These are phyloP conservation scores for Agriopis marginaria DNA, from an alignment of 2,888 invertebrate species.

Conservation along the genomic window DNA sequence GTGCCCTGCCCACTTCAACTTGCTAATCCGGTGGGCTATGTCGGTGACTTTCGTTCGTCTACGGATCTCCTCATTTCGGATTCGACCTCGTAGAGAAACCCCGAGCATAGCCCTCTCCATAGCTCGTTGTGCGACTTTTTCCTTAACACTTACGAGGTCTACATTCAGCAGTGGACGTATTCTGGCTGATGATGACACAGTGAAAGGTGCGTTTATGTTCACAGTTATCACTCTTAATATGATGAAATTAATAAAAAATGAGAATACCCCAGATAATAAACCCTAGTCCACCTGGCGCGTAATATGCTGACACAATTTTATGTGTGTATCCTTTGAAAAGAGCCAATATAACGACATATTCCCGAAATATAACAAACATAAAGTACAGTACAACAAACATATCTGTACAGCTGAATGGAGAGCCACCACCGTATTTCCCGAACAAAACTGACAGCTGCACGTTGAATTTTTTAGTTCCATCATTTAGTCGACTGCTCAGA, in stretches of 20 bases:
- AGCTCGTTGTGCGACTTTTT: too few relatives aligned
- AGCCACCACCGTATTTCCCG: background rate
- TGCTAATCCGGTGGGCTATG: too few relatives aligned
- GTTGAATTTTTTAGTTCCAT: background rate
- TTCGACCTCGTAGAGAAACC: too few relatives aligned
- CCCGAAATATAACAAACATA: slow-evolving; percentile 33
- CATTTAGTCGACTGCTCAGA: background rate
- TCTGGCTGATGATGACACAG: too few relatives aligned
- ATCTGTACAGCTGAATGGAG: background rate
- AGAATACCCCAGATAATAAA: slow-evolving; percentile 12
- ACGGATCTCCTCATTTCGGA: too few relatives aligned
- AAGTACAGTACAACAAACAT: background rate
- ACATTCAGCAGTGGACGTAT: too few relatives aligned
- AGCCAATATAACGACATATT: slow-evolving; percentile 20
- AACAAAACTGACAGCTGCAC: background rate
- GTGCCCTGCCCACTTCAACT: too few relatives aligned
- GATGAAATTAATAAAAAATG: background rate
- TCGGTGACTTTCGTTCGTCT: too few relatives aligned
- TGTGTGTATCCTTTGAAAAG: slow-evolving; percentile 15
- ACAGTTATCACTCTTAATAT: too few relatives aligned
- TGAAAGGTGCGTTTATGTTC: too few relatives aligned
- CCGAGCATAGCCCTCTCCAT: too few relatives aligned
- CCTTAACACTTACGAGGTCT: too few relatives aligned
- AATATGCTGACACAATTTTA: slow-evolving; percentile 19
- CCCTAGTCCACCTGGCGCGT: slow-evolving; percentile 26